Base-by-base conservation (phyloP, 2,888 invertebrate species). In the Acheta domesticus region DNA sequence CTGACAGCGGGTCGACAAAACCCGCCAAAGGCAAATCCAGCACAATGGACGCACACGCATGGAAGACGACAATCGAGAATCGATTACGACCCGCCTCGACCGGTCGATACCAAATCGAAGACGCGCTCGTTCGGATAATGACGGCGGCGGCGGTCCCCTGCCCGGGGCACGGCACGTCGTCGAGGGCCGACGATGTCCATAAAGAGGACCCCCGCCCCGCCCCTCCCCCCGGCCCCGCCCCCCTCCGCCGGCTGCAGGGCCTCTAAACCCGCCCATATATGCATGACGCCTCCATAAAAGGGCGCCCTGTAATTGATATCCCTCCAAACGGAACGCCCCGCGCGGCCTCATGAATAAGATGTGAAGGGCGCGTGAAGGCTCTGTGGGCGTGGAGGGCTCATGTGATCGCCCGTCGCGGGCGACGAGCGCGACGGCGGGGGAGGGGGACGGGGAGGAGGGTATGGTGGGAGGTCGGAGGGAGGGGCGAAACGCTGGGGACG, bases 251-350 rank as follows among this genome's bases (percentile, higher is more conserved):
- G 36, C 36, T 36, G 36, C 36, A 4, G 62, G 62, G 62, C 14
- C n/a, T n/a, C 62, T 62, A 62, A 62, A 62, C 62, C n/a, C 62
- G 62, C 62, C 62, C 62, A 62, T 62, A 62, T 62, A 62, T 62
- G 62, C 62, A 62, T 62, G 62, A 62, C 62, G 62, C 62, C 62
- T 19, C 16, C 62, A 62, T 62, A 62, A 62, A 62, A 62, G 62
- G 62, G 16, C 62, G 62, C 16, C 62, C 62, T 62, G 62, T 62
- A 62, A 62, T 62, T 62, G 62, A 62, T 62, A 62, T 62, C 62
- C 62, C 62, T 62, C 62, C 62, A 62, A 62, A 62, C 62, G 62
- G 62, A 62, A 62, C 62, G 62, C 62, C 62, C 36, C 36, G 36
- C 36, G 36, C 36, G 36, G n/a, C 16, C 62, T 62, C 62, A 62